phyloP scores from a whole-genome alignment of 2,888 invertebrate genomes.

The Tethea ocularis region DNA sequence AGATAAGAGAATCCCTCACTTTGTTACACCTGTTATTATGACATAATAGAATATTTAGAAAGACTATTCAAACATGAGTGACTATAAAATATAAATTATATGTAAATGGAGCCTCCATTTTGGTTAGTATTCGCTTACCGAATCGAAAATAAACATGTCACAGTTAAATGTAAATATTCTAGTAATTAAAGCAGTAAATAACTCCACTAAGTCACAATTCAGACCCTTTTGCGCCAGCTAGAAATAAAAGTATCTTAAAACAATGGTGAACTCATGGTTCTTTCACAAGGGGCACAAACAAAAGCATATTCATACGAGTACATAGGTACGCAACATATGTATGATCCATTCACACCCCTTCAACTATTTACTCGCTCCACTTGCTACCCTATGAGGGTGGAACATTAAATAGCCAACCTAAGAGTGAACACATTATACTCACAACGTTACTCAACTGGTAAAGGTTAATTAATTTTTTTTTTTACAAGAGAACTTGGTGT shows the following conservation, averaged over 20 bases:
- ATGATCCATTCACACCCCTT: conserved; percentile 26
- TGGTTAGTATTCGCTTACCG: not conserved
- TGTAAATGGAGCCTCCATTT: not conserved
- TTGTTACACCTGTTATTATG: not conserved
- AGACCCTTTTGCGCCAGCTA: not conserved
- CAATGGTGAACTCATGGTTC: not conserved
- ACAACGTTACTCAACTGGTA: not conserved
- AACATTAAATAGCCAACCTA: conserved; percentile 28
- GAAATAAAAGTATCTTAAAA: not conserved
- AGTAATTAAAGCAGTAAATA: too few species aligned
- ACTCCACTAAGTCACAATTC: too few species aligned
- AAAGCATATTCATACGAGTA: not conserved
- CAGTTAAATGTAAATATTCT: too few species aligned
- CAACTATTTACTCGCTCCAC: conserved; percentile 44
- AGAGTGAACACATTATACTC: conserved; percentile 14
- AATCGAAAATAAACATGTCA: not conserved
- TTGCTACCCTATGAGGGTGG: conserved; percentile 37
- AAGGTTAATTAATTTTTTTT: not conserved
- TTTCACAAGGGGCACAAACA: not conserved
- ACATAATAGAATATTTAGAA: not conserved
- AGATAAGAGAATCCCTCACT: not conserved
- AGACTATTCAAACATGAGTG: not conserved
- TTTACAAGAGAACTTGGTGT: not conserved
- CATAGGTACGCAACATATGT: not conserved
- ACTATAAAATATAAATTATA: not conserved